These are phyloP conservation scores for Aleiodes sp. DNA, from an alignment of 1,140 invertebrate genomes.

Conservation along the genomic window DNA sequence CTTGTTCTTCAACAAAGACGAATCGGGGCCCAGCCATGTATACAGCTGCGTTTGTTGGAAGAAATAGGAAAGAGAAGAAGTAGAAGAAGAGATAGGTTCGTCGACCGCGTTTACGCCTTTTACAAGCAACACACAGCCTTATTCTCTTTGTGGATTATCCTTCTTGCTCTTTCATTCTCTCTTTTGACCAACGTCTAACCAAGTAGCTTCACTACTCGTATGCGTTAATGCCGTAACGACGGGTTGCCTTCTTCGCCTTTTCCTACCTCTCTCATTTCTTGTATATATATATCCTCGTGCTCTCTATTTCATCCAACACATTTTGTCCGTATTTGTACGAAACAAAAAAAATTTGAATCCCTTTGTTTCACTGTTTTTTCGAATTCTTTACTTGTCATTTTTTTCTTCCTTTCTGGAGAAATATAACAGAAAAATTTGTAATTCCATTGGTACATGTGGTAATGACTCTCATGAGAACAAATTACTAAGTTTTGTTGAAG, in stretches of 20 bases:
- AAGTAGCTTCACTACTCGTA: conserved; percentile 24
- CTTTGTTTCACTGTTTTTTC: too few species aligned
- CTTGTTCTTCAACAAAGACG: conserved; percentile 22
- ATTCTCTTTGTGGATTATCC: conserved; percentile 18
- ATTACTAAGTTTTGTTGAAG: conserved; percentile 1
- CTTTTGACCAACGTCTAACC: conserved; percentile 21
- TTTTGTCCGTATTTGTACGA: neutral
- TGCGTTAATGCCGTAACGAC: conserved; percentile 34
- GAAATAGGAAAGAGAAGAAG: conserved; percentile 12
- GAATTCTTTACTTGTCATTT: neutral
- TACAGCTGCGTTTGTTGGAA: conserved; percentile 6
- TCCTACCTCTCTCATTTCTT: conserved; percentile 10
- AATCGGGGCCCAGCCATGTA: conserved; percentile 16
- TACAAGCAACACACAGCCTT: conserved; percentile 26
- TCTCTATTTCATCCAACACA: neutral
- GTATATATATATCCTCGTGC: neutral
- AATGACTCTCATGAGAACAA: neutral
- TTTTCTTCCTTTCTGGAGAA: neutral
- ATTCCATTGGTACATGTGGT: neutral
- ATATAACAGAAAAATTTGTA: neutral
- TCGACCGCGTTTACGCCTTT: conserved; percentile 36
- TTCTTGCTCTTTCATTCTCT: neutral
- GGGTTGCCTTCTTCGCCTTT: conserved; percentile 31
- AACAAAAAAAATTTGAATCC: too few species aligned
- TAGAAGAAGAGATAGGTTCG: conserved; percentile 30